Percentiles rank a stretch among this genome's conserved stretches.
Evolutionary conservation across 2,888 invertebrate species (phyloP).

Genomic region (Sepioteuthis lessoniana): DNA sequence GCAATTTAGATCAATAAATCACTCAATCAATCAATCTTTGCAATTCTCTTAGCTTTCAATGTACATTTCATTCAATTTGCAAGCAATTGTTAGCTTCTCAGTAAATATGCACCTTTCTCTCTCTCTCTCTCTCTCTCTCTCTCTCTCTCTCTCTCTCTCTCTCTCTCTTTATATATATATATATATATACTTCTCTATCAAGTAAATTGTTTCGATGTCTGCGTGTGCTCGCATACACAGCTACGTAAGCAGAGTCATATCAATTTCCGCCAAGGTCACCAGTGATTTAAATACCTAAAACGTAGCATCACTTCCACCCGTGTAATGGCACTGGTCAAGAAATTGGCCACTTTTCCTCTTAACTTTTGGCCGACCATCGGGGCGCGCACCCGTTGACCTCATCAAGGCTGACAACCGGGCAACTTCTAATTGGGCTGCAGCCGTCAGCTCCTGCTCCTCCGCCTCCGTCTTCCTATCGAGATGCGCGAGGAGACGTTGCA

Average conservation of each 20-base stretch:
- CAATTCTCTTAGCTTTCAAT: no score
- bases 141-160: no score
- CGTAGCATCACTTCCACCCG: not conserved
- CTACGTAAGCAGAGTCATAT: not conserved
- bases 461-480: not conserved
- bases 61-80: no score
- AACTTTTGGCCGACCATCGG: slow-evolving; percentile 33
- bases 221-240: not conserved
- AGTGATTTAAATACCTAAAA: not conserved
- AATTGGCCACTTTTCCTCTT: slow-evolving; percentile 33
- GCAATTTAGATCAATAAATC: no score
- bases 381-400: slow-evolving; percentile 33
- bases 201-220: not conserved
- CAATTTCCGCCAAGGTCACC: slow-evolving; percentile 8
- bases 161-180: no score
- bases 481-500: not conserved
- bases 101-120: no score
- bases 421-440: not conserved
- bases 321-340: slow-evolving; percentile 23
- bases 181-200: not conserved
- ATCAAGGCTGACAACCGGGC: slow-evolving; percentile 12
- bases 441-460: not conserved
- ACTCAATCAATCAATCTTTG: no score
- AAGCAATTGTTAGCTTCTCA: no score
- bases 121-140: no score